phyloP scores from a whole-genome alignment of 2,888 invertebrate genomes.

The Conops quadrifasciatus region DNA sequence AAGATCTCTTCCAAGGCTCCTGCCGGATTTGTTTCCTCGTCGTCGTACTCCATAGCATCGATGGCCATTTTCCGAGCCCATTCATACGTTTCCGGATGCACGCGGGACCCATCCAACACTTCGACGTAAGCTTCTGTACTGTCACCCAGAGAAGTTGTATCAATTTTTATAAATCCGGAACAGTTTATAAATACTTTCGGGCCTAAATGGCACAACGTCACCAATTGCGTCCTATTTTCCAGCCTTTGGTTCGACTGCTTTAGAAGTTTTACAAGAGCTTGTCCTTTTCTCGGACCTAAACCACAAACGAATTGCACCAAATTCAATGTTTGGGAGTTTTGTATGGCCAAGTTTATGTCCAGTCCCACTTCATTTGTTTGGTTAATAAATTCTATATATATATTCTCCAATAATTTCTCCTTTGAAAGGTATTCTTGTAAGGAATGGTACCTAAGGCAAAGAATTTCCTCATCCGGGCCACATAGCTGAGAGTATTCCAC shows the following conservation, averaged over 20 bases:
- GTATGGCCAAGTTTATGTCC: slow-evolving; percentile 92
- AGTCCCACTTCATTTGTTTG: slow-evolving; percentile 98
- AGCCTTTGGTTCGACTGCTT: slow-evolving; percentile 91
- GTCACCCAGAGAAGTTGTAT: slow-evolving; percentile 93
- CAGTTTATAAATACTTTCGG: slow-evolving; percentile 99
- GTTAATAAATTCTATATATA: slow-evolving; percentile 91
- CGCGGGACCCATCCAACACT: slow-evolving; percentile 95
- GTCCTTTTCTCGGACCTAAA: slow-evolving; percentile 93
- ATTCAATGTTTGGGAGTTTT: slow-evolving; percentile 86
- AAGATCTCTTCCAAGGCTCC: slow-evolving; percentile 97
- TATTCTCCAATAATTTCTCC: slow-evolving; percentile 85
- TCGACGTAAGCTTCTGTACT: slow-evolving; percentile 95
- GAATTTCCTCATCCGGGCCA: slow-evolving; percentile 94
- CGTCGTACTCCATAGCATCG: slow-evolving; percentile 97
- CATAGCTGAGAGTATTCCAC: slow-evolving; percentile 96
- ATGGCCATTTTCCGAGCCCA: slow-evolving; percentile 99
- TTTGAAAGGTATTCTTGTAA: slow-evolving; percentile 82
- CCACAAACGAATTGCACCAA: slow-evolving; percentile 97
- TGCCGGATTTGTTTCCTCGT: slow-evolving; percentile 95
- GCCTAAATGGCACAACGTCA: slow-evolving; percentile 96
- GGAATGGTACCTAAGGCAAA: slow-evolving; percentile 91
- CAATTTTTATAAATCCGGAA: slow-evolving; percentile 98
- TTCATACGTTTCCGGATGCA: slow-evolving; percentile 99
- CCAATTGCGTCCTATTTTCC: slow-evolving; percentile 94
- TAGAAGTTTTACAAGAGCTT: slow-evolving; percentile 83